Evolutionary conservation across 2,113 vertebrate species (phyloP), one percentile per base, ranked within the genome.

Genomic region (Entelurus aequoreus): DNA sequence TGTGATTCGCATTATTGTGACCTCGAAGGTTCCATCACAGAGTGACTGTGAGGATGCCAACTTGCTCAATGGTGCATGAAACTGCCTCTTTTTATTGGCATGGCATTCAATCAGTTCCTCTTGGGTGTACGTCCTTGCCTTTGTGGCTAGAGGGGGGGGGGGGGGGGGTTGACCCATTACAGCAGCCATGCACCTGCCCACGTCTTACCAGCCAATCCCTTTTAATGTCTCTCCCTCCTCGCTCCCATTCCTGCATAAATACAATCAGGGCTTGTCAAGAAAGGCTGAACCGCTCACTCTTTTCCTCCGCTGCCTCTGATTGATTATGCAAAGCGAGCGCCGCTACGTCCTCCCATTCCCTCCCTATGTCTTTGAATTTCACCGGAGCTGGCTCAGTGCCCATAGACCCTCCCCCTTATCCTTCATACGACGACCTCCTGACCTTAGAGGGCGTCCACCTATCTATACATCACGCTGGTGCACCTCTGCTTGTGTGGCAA

Each of bases 301-400:
- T 68, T 68, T 64, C 65, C 59, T 65, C 72, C 21, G 70, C 84
- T 82, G 81, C 85, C 77, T 85, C 79, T 78, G 80, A 85, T 81
- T 79, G 80, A 83, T 87, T 84, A 84, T 82, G 74, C 79, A 74
- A 68, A 67, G 48, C 60, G 57, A 51, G 70, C 66, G 57, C 47
- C 3, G 1, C 62, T 66, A 55, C 61, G 28, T 72, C 72, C 71
- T 78, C 70, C 68, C 63, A 42, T 38, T 59, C 63, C 49, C 54
- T 62, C 28, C 54, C 61, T 49, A 44, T 13, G 53, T 71, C 64
- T 77, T 64, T 79, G 75, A 70, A 76, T 79, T 80, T 16, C 74
- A 68, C 80, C 69, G 79, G 82, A 81, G 82, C 79, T 90, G 89
- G 90, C 88, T 70, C 13, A 2, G 35, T 80, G 82, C 90, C 90